phyloP scores from a whole-genome alignment of 2,888 invertebrate genomes.

The Agonopterix heracliana region DNA sequence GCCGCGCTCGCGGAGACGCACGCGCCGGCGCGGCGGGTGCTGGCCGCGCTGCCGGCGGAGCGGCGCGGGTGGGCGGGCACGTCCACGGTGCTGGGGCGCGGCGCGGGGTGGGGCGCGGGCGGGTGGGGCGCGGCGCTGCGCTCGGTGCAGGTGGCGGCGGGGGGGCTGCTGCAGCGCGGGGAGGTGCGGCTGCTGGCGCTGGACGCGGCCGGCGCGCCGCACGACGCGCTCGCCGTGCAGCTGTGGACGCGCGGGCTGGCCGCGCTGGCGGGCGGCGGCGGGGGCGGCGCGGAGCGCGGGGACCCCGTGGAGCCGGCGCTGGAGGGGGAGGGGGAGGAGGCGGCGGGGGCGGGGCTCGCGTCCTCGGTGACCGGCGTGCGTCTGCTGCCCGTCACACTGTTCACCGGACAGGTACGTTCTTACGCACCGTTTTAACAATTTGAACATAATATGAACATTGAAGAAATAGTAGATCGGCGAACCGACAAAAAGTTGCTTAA shows the following conservation, averaged over 20 bases:
- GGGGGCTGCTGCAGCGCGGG: slow-evolving; percentile 22
- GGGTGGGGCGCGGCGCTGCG: slow-evolving; percentile 44
- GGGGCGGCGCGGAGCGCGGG: slow-evolving; percentile 22
- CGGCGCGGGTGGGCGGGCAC: slow-evolving; percentile 1
- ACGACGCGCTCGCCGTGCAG: slow-evolving; percentile 25
- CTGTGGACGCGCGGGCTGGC: slow-evolving; percentile 38
- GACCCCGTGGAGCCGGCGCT: slow-evolving; percentile 30
- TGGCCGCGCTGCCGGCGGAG: slow-evolving; percentile 15
- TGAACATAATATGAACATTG: neutral
- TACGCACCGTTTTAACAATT: neutral
- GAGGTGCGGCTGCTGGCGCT: neutral
- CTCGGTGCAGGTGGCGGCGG: slow-evolving; percentile 21
- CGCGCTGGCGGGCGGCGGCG: slow-evolving; percentile 20
- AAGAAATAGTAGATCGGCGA: too few relatives aligned
- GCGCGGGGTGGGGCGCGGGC: slow-evolving; percentile 40
- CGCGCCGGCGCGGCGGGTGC: slow-evolving; percentile 12
- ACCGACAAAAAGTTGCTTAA: too few relatives aligned
- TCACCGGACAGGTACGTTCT: slow-evolving; percentile 25
- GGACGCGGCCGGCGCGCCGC: neutral
- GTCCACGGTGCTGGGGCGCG: slow-evolving; percentile 26
- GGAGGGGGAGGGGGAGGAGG: slow-evolving; percentile 24
- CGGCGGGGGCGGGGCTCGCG: slow-evolving; percentile 34
- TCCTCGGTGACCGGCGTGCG: slow-evolving; percentile 39
- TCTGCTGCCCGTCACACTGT: slow-evolving; percentile 28
- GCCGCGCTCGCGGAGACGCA: slow-evolving; percentile 17